Conservation (phyloP, 2,797 vertebrate genomes). For the Limosa lapponica region DNA sequence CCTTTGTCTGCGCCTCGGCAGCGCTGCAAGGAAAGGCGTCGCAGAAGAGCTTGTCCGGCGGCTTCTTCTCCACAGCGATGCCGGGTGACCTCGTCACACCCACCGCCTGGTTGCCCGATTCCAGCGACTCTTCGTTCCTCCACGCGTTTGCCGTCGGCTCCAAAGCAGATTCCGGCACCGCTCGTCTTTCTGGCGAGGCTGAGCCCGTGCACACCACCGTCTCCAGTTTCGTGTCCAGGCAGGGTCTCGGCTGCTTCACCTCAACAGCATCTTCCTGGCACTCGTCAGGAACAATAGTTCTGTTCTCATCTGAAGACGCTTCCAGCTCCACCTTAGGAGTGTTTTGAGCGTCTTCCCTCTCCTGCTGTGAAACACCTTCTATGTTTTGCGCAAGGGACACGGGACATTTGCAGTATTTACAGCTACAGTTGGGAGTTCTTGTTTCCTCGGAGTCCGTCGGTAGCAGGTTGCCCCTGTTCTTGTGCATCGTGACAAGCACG, state of each 20-base stretch:
- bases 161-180: slow-evolving; percentile 45
- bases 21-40: slow-evolving; percentile 75
- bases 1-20: slow-evolving; percentile 85
- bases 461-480: slow-evolving; percentile 88
- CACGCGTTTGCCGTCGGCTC: slow-evolving; percentile 60
- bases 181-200: slow-evolving; percentile 71
- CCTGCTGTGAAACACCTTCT: slow-evolving; percentile 67
- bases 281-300: slow-evolving; percentile 57
- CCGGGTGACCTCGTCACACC: slow-evolving; percentile 73
- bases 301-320: slow-evolving; percentile 58
- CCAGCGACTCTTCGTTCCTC: slow-evolving; percentile 47
- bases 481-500: slow-evolving; percentile 95
- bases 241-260: slow-evolving; percentile 59
- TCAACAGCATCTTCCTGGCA: slow-evolving; percentile 71
- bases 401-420: slow-evolving; percentile 86
- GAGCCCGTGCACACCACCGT: slow-evolving; percentile 81
- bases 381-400: slow-evolving; percentile 71
- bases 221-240: slow-evolving; percentile 83
- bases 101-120: slow-evolving; percentile 56
- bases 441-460: slow-evolving; percentile 79
- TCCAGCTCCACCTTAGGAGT: slow-evolving; percentile 67
- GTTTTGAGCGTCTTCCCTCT: slow-evolving; percentile 69
- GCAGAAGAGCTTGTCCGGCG: slow-evolving; percentile 87
- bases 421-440: slow-evolving; percentile 83
- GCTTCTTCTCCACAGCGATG: slow-evolving; percentile 87